Evolutionary conservation across 2,888 invertebrate species (phyloP).

Genomic region (Drymonia ruficornis): DNA sequence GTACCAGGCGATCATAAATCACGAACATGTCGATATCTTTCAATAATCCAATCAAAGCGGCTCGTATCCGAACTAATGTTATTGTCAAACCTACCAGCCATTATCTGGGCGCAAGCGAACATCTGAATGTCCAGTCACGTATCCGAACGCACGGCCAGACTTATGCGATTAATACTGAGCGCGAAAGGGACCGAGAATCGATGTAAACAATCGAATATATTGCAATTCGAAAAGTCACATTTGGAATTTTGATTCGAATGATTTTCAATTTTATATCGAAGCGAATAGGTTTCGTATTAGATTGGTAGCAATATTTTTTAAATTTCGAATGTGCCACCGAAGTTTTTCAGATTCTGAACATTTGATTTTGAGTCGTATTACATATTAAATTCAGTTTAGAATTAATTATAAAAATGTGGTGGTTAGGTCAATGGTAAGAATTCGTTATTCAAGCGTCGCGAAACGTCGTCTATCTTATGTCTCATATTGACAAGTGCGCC

Average conservation of each 20-base stretch:
- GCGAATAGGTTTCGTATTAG: conserved; percentile 27
- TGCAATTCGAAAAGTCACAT: conserved; percentile 37
- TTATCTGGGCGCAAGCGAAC: conserved; percentile 68
- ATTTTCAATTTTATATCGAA: conserved; percentile 31
- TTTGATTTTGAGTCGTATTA: conserved; percentile 13
- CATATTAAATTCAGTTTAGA: background rate
- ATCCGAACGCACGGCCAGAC: conserved; percentile 40
- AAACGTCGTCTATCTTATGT: conserved; percentile 70
- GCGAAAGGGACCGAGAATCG: conserved; percentile 48
- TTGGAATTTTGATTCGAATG: conserved; percentile 22
- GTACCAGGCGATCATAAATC: conserved; percentile 61
- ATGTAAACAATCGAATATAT: conserved; percentile 61
- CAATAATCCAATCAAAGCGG: conserved; percentile 79
- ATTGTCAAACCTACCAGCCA: conserved; percentile 76
- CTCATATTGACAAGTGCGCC: conserved; percentile 66
- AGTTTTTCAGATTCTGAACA: conserved; percentile 6
- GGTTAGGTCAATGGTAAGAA: conserved; percentile 26
- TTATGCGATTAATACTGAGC: conserved; percentile 32
- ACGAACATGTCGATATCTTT: conserved; percentile 70
- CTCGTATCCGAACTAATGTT: conserved; percentile 75
- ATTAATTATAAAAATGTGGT: conserved; percentile 5
- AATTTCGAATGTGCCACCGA: conserved; percentile 28
- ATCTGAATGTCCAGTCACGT: conserved; percentile 79
- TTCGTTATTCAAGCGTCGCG: conserved; percentile 59
- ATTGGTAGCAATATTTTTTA: conserved; percentile 26